Conservation (phyloP, 2,797 vertebrate genomes). For the Diceros bicornis region DNA sequence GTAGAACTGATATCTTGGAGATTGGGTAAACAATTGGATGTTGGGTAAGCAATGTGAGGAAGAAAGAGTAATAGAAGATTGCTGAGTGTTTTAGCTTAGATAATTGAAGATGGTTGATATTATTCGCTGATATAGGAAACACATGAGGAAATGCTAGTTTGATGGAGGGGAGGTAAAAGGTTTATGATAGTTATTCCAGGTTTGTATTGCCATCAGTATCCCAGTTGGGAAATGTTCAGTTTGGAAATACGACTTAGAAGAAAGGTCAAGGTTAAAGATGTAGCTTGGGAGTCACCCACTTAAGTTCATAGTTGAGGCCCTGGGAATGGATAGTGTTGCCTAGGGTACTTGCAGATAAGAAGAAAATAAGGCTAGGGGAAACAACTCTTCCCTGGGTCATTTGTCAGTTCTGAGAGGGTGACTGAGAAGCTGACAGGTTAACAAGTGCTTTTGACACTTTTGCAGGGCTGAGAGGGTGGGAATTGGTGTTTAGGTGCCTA, state of each 20-base stretch:
- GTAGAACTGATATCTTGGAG: conserved; percentile 18
- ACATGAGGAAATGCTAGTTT: neutral
- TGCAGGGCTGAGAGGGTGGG: neutral
- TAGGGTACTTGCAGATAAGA: neutral
- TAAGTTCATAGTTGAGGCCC: neutral
- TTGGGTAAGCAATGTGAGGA: neutral
- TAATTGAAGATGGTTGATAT: conserved; percentile 23
- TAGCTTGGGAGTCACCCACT: neutral
- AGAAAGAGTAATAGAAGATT: conserved; percentile 5
- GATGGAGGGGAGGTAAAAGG: neutral
- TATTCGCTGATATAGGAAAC: conserved; percentile 6
- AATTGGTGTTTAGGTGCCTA: neutral
- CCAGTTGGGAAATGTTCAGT: conserved; percentile 31
- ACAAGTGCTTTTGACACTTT: conserved; percentile 17
- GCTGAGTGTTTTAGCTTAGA: neutral
- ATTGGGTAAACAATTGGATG: neutral
- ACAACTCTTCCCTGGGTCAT: neutral
- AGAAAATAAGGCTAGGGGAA: neutral
- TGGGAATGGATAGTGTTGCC: neutral
- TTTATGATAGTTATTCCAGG: conserved; percentile 1
- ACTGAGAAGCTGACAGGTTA: conserved; percentile 8
- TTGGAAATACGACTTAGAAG: conserved; percentile 40
- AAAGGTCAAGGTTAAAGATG: conserved; percentile 43
- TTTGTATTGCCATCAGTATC: conserved; percentile 14
- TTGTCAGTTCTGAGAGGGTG: neutral